Percentiles rank a stretch among this genome's conserved stretches.
These are phyloP conservation scores for Falco concolor DNA, from an alignment of 2,797 vertebrate genomes.

Conservation along the genomic window DNA sequence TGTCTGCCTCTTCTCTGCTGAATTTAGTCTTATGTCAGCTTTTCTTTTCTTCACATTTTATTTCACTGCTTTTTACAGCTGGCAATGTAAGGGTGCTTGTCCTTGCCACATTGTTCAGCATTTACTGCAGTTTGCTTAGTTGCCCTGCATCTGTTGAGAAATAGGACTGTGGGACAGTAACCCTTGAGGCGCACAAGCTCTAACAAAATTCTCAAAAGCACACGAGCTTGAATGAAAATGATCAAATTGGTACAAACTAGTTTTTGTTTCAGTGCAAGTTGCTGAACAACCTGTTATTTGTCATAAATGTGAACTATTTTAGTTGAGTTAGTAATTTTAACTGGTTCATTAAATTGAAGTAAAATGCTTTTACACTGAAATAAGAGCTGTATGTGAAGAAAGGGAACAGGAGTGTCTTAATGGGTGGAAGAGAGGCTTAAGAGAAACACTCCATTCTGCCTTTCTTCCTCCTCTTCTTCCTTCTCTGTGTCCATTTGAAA, in stretches of 20 bases:
- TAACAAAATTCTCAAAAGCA: neutral
- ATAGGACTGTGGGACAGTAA: neutral
- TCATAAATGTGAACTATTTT: neutral
- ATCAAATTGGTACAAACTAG: neutral
- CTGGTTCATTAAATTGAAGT: neutral
- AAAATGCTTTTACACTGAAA: neutral
- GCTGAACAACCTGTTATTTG: neutral
- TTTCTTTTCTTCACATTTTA: conserved; percentile 4
- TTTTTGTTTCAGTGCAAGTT: neutral
- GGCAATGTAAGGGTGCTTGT: neutral
- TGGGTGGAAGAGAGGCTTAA: neutral
- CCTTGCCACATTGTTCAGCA: neutral
- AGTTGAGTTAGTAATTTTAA: neutral
- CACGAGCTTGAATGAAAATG: neutral
- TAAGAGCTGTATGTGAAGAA: neutral
- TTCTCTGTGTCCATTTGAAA: neutral
- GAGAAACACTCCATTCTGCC: neutral
- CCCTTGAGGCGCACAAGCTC: neutral
- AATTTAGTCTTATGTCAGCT: neutral
- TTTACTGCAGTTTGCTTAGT: neutral
- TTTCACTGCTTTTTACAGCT: neutral
- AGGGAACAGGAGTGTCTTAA: neutral
- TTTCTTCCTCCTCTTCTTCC: neutral
- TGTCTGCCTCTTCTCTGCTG: neutral
- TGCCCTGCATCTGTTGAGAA: neutral